These are phyloP conservation scores for Drosophila takahashii DNA, from an alignment of 1,140 invertebrate genomes.

Conservation along the genomic window DNA sequence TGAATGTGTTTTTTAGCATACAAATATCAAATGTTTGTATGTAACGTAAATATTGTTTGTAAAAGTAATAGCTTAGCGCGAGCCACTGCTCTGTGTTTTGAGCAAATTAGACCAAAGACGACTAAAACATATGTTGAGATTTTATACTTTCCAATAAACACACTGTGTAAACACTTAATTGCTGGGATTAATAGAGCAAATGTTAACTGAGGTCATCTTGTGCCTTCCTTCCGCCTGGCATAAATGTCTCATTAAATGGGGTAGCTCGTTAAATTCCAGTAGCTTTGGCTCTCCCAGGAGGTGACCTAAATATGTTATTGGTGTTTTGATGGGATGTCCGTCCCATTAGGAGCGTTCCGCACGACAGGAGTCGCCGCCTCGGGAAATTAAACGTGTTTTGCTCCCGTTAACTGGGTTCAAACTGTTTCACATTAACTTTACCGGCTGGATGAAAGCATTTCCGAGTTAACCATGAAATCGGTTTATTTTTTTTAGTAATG, in stretches of 20 bases:
- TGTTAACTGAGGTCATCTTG: slow-evolving; percentile 24
- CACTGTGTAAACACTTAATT: background rate
- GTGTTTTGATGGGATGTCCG: slow-evolving; percentile 3
- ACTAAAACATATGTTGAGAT: slow-evolving; percentile 18
- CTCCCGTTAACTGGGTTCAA: slow-evolving; percentile 15
- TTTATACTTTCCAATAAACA: background rate
- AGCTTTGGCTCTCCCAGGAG: slow-evolving; percentile 20
- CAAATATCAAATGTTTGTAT: slow-evolving; percentile 47
- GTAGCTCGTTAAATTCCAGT: slow-evolving; percentile 29
- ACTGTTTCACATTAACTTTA: slow-evolving; percentile 6
- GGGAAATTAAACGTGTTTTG: slow-evolving; percentile 15
- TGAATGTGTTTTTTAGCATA: slow-evolving; percentile 48
- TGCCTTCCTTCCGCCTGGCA: background rate
- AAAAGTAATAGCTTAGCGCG: slow-evolving; percentile 2
- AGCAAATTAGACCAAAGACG: background rate
- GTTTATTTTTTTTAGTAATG: background rate
- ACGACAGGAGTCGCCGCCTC: slow-evolving; percentile 33
- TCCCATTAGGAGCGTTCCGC: slow-evolving; percentile 23
- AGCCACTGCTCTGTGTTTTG: background rate
- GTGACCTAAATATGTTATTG: slow-evolving; percentile 53
- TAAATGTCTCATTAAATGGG: slow-evolving; percentile 16
- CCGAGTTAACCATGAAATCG: background rate
- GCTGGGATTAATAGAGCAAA: slow-evolving; percentile 7
- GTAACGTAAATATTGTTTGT: slow-evolving; percentile 21
- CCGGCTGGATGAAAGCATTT: slow-evolving; percentile 8